Evolutionary conservation across 1,140 invertebrate genomes (phyloP).

Genomic region (Eumaeus atala): DNA sequence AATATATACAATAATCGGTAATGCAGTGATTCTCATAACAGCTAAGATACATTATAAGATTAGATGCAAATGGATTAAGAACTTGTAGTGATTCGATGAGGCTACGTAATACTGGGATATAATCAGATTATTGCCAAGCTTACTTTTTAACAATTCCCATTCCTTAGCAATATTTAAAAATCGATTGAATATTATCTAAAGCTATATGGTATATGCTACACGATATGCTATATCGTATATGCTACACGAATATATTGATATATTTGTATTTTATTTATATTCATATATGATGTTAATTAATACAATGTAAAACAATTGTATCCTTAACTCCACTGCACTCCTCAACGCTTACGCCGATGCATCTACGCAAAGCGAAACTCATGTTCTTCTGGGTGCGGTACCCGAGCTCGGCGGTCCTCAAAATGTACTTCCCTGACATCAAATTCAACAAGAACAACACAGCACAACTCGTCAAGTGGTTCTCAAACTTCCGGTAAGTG

Average conservation of each 20-base stretch:
- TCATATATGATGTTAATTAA: background rate
- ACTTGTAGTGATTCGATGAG: slow-evolving; percentile 64
- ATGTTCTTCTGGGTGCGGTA: slow-evolving; percentile 99
- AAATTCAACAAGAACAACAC: slow-evolving; percentile 99
- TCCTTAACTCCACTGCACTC: slow-evolving; percentile 90
- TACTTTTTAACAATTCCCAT: slow-evolving; percentile 29
- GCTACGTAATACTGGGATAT: slow-evolving; percentile 50
- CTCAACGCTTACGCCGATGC: slow-evolving; percentile 98
- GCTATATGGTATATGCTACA: too few species aligned
- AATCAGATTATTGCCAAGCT: slow-evolving; percentile 51
- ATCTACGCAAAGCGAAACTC: slow-evolving; percentile 99
- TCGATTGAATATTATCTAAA: too few species aligned
- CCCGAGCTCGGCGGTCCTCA: slow-evolving; percentile 97
- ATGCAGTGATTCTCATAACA: slow-evolving; percentile 11
- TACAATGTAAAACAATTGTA: slow-evolving; percentile 23
- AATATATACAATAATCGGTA: background rate
- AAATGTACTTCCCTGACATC: slow-evolving; percentile 99
- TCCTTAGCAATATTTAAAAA: slow-evolving; percentile 22
- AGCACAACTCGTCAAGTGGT: slow-evolving; percentile 99
- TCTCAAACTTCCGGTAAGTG: slow-evolving; percentile 99
- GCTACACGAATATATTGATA: background rate
- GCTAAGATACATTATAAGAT: slow-evolving; percentile 70
- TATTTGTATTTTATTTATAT: background rate
- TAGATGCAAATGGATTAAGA: slow-evolving; percentile 70
- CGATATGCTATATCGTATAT: background rate